These are phyloP conservation scores for Ivindomyrus marchei DNA, from an alignment of 2,113 vertebrate species.

Conservation along the genomic window DNA sequence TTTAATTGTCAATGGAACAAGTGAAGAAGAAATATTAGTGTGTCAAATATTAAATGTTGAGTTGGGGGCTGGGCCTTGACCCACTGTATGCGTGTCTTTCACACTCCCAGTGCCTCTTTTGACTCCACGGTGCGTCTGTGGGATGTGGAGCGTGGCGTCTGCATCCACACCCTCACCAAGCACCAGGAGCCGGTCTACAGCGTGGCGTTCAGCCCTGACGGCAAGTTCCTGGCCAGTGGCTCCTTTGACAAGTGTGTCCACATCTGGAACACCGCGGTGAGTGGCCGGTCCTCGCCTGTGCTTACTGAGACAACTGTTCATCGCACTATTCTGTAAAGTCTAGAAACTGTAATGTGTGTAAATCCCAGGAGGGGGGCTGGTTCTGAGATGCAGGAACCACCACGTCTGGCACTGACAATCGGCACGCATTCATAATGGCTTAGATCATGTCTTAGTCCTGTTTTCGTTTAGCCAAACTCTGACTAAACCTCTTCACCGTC, in stretches of 20 bases:
- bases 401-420: background rate
- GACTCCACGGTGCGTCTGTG: constrained; percentile 92
- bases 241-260: constrained; percentile 98
- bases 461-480: background rate
- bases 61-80: background rate
- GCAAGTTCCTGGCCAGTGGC: constrained; percentile 86
- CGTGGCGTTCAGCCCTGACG: constrained; percentile 93
- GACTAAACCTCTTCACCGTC: background rate
- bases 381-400: background rate
- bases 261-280: constrained; percentile 92
- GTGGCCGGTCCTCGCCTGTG: background rate
- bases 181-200: constrained; percentile 97
- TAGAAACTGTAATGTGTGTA: background rate
- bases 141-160: constrained; percentile 89
- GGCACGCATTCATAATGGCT: background rate
- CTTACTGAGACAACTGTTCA: background rate
- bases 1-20: background rate
- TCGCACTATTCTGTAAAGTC: background rate
- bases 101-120: constrained; percentile 76
- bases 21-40: background rate
- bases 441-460: background rate
- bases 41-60: background rate
- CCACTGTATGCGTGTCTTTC: background rate
- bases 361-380: background rate
- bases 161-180: constrained; percentile 84